phyloP scores from a whole-genome alignment of 2,113 vertebrate species.

The Acrocephalus arundinaceus region DNA sequence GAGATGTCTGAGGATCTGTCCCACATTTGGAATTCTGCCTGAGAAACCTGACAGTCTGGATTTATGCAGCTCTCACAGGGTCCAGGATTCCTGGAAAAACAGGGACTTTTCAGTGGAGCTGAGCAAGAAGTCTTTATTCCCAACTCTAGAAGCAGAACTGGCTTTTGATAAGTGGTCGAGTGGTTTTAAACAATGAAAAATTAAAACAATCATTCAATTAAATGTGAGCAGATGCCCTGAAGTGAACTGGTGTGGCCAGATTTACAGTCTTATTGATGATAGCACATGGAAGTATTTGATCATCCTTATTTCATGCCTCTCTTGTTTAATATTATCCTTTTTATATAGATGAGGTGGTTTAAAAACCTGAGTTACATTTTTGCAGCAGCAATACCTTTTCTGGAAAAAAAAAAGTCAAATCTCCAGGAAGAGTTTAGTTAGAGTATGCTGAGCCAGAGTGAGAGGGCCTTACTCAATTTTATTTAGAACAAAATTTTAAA shows the following conservation, averaged over 20 bases:
- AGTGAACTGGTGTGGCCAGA: conserved; percentile 46
- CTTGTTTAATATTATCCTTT: conserved; percentile 38
- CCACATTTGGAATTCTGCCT: background rate
- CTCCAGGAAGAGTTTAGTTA: background rate
- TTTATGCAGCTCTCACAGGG: background rate
- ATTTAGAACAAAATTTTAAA: background rate
- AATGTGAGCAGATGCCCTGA: conserved; percentile 47
- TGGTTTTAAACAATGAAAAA: conserved; percentile 69
- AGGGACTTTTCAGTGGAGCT: background rate
- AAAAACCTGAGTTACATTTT: conserved; percentile 7
- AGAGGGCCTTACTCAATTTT: background rate
- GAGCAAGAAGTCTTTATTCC: background rate
- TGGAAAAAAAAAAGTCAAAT: background rate
- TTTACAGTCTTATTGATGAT: conserved; percentile 52
- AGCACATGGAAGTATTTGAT: conserved; percentile 37
- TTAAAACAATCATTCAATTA: conserved; percentile 67
- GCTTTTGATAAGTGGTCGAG: conserved; percentile 51
- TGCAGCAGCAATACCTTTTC: background rate
- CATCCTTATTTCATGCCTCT: conserved; percentile 43
- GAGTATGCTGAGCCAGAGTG: background rate
- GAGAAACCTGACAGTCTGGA: background rate
- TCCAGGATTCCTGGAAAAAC: background rate
- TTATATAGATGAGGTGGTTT: conserved; percentile 16
- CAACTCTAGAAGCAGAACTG: background rate
- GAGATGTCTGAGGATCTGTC: background rate